Percentiles rank a stretch among this genome's conserved stretches.
phyloP scores from a whole-genome alignment of 2,888 invertebrate species.

The Ennomos fuscantarius region DNA sequence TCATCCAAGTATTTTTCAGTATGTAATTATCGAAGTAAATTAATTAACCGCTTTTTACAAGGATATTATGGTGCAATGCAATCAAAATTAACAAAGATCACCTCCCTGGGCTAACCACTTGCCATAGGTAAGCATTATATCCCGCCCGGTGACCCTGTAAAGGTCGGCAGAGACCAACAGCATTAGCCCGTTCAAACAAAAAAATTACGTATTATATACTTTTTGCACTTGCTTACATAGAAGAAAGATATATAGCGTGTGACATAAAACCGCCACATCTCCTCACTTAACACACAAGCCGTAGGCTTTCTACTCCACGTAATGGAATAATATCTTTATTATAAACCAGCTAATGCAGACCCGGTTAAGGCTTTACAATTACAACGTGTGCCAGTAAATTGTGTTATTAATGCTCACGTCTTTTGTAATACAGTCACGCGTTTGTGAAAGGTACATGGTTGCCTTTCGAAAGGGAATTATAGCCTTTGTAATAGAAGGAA shows the following conservation, averaged over 20 bases:
- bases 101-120: no score
- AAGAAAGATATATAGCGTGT: not conserved
- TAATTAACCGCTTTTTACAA: no score
- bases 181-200: no score
- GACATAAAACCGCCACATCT: not conserved
- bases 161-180: no score
- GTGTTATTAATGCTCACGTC: conserved; percentile 19
- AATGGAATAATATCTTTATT: conserved; percentile 49
- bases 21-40: no score
- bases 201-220: no score
- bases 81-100: no score
- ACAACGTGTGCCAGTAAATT: conserved; percentile 30
- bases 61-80: no score
- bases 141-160: no score
- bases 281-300: conserved; percentile 16
- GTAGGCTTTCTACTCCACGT: conserved; percentile 41
- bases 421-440: conserved; percentile 28
- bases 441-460: conserved; percentile 13
- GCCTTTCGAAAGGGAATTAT: conserved; percentile 22
- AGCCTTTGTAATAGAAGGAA: conserved; percentile 20
- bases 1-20: no score
- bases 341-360: conserved; percentile 38
- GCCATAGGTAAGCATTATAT: no score
- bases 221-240: no score
- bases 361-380: conserved; percentile 35